Percentiles rank a stretch among this genome's conserved stretches.
Evolutionary conservation across 1,140 invertebrate genomes (phyloP).

Genomic region (Ectropis grisescens): DNA sequence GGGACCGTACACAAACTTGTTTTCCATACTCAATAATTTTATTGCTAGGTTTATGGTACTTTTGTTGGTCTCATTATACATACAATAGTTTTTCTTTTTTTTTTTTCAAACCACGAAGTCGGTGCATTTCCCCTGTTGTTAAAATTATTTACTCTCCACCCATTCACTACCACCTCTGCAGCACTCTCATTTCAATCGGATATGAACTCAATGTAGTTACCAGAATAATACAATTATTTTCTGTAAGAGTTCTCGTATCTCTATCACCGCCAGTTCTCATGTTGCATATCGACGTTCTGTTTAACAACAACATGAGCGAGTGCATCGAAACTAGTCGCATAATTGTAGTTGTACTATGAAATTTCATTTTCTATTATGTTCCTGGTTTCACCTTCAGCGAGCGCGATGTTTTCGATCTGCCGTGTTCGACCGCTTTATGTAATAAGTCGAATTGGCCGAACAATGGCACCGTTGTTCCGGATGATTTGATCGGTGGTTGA

Average conservation of each 20-base stretch:
- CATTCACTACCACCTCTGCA: too few relatives aligned
- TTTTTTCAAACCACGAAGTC: too few relatives aligned
- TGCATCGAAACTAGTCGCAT: conserved; percentile 21
- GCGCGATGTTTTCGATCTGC: not conserved
- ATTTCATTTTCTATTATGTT: conserved; percentile 18
- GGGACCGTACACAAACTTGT: too few relatives aligned
- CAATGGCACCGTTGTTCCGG: too few relatives aligned
- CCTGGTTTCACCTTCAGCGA: not conserved
- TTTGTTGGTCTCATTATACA: too few relatives aligned
- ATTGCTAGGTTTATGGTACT: too few relatives aligned
- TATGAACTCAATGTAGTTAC: conserved; percentile 32
- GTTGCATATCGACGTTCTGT: conserved; percentile 34
- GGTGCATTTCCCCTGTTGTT: conserved; percentile 6
- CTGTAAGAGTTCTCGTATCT: too few relatives aligned
- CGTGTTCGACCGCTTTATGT: not conserved
- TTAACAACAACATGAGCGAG: conserved; percentile 22
- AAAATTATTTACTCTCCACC: conserved; percentile 8
- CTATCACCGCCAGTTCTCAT: conserved; percentile 32
- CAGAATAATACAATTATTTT: conserved; percentile 24
- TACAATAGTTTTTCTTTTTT: too few relatives aligned
- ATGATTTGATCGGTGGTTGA: conserved; percentile 23
- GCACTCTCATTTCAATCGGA: conserved; percentile 36
- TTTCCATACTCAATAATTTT: too few relatives aligned
- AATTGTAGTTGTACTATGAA: conserved; percentile 19
- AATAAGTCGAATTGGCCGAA: not conserved